Base-by-base conservation (phyloP, 2,113 vertebrate species). In the Panthera tigris region DNA sequence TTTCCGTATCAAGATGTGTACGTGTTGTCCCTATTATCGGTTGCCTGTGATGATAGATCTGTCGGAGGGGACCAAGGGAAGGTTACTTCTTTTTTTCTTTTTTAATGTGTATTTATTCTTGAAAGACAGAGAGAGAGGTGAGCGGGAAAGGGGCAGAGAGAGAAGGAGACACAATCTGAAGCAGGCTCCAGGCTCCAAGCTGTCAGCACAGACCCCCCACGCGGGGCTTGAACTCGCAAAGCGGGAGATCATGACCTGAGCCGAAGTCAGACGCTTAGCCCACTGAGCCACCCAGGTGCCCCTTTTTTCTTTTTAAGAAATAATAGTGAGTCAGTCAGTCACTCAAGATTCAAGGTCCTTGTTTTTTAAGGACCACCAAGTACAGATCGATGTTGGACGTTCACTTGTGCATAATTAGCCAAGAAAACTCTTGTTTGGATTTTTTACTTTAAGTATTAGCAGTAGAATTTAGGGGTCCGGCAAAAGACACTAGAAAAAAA, bases 1-100 rank as follows among this genome's bases (percentile, higher is more conserved):
- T 98, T 90, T 98, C 96, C 94, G 8, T 66, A 69, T 39, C 84
- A 71, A 91, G 57, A 82, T 50, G 15, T 48, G 7, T 68, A 36
- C 81, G 41, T 68, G 7, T 73, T 90, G 12, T 85, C 7, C 23
- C 39, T 76, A 93, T 92, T 68, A 61, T 81, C 79, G 31, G 13
- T 76, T 91, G 29, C 50, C 11, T 57, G 19, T 41, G 16, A 23
- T 73, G 41, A 13, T 90, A 45, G 13, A 82, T 73, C 52, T n/a
- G 80, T 91, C n/a, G 13, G 10, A 1, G 5, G 12, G 5, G 12
- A 7, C 14, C 19, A 13, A 23, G 5, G 19, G 25, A 33, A 36
- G 14, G 9, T 55, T 50, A 33, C 23, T 74, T 82, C 3, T 52
- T 76, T 92, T 81, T 89, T 61, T n/a, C 48, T 65, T 91, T 95